Base-by-base conservation (phyloP, 2,888 invertebrate genomes). In the Abrostola triplasia region DNA sequence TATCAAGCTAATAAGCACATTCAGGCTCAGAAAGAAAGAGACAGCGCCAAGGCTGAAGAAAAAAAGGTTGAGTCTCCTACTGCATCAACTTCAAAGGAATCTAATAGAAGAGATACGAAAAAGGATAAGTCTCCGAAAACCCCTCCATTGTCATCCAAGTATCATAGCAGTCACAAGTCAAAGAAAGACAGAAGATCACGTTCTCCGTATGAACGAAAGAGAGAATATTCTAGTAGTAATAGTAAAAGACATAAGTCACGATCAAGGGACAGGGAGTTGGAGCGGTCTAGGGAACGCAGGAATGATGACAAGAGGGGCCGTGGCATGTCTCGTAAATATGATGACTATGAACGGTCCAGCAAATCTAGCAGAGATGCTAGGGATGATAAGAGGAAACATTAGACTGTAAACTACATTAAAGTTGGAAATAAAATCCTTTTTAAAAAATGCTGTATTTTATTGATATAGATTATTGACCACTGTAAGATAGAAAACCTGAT, bases 61-160 rank as follows among this genome's bases (percentile, higher is more conserved):
- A 95, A 95, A 59, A 94, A 94, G 66, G 75, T 88, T 2, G 93
- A 93, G 63, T 92, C 94, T 10, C 93, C 93, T 0, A 85, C 93
- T 7, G 90, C 93, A 0, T 94, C 94, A 2, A 93, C 94, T 36
- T 94, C 94, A 0, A 95, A 94, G 77, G 95, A 95, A 6, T 80
- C 83, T 0, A 80, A 54, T 12, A 90, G 93, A 72, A 77, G 94
- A 8, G 95, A 95, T 64, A 79, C 83, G 0, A 95, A 93, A 65
- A 94, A 91, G 55, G 94, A 94, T 0, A 93, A 94, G 52, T 94
- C 95, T 12, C 95, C 95, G 0, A 95, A 95, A 82, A 95, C 95
- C 5, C 95, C 95, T 36, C 95, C 95, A 0, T 64, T 95, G n/a
- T 90, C 92, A 0, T 89, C 91, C 1, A 95, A 95, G 60, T 94